Evolutionary conservation across 2,113 vertebrate genomes (phyloP), one percentile per base, ranked within the genome.

Genomic region (Pseudopipra pipra): DNA sequence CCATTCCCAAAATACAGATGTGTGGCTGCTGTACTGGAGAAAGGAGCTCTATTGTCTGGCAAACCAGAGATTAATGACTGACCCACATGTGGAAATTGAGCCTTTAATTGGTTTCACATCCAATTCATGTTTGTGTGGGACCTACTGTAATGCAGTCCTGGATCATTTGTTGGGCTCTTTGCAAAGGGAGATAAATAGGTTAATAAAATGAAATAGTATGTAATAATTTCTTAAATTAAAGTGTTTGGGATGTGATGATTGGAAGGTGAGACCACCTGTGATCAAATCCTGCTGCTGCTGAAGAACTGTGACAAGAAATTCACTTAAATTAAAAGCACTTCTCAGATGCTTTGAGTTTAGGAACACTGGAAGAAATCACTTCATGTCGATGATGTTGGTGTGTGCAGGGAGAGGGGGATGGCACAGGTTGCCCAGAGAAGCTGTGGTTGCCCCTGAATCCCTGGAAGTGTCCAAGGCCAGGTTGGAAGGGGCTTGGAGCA

Each of bases 71-170:
- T 87, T 85, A 83, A 83, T 79, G 74, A 58, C 39, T 71, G 39
- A 43, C 52, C 83, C 67, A 86, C 47, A 25, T 27, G 75, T 24
- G 47, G 49, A 93, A 93, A 94, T 16, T 10, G 72, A 91, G 63
- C 47, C 31, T 83, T 59, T 90, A 90, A 88, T 83, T 95, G 55
- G 59, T 77, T 93, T 93, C 85, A 96, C 75, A 73, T 71, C 88
- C 61, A 76, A 80, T 80, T 91, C 75, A 12, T 71, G 35, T 80
- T 95, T 83, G 19, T 59, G 37, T 44, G 91, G 78, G 37, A 62
- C 51, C 4, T 3, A 49, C 33, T 55, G 21, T 25, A 91, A 77
- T 52, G 43, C 59, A 87, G 66, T 14, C 75, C 71, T 35, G 75
- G 85, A 77, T 80, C 65, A 37, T 75, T 63, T 71, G 4, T 17